Percentiles rank a stretch among this genome's conserved stretches.
phyloP scores from a whole-genome alignment of 2,797 vertebrate species.

The Enteromius fasciolatus region DNA sequence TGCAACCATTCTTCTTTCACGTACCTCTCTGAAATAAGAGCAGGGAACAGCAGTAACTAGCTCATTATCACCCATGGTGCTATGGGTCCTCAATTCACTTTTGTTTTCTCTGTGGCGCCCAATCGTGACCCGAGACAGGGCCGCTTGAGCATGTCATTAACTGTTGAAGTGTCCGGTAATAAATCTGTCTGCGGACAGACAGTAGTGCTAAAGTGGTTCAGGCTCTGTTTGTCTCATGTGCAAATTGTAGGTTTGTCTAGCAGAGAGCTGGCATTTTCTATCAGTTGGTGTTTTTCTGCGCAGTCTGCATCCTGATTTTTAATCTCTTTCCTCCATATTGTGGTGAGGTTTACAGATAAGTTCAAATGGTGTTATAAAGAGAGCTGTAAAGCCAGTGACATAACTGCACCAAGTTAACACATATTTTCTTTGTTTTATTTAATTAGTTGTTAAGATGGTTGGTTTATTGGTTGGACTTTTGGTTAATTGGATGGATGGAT shows the following conservation, averaged over 20 bases:
- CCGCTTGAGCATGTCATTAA: conserved; percentile 2
- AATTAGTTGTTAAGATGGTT: neutral
- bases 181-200: conserved; percentile 19
- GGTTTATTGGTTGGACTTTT: neutral
- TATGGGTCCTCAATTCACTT: neutral
- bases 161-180: conserved; percentile 2
- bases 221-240: neutral
- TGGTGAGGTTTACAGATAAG: conserved; percentile 5
- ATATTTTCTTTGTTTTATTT: neutral
- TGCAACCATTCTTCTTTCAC: conserved; percentile 31
- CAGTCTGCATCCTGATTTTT: conserved; percentile 28
- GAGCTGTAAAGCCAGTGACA: neutral
- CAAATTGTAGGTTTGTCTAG: neutral
- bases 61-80: conserved; percentile 10
- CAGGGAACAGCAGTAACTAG: conserved; percentile 33
- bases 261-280: neutral
- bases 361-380: neutral
- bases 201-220: neutral
- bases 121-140: neutral
- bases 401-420: neutral
- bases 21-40: conserved; percentile 51
- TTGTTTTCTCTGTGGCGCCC: conserved; percentile 5
- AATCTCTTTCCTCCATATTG: neutral
- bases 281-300: conserved; percentile 18
- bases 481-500: no score